Base-by-base conservation (phyloP, 1,140 invertebrate genomes). In the Rhyacophila brunnea region DNA sequence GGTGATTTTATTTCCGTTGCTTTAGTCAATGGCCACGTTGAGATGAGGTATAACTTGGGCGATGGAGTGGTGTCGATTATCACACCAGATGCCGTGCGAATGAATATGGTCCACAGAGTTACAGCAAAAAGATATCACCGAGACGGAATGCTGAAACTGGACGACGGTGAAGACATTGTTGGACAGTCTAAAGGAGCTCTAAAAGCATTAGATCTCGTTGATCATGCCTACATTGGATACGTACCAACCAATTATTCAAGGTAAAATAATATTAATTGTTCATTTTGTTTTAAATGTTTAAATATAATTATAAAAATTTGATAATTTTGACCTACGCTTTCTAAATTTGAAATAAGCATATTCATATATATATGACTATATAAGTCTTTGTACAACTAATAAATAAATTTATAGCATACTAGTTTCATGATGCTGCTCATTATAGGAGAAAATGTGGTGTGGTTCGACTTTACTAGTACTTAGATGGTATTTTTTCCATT, bases 1-100 rank as follows among this genome's bases (percentile, higher is more conserved):
- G 93, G 93, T 40, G 93, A 96, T 79, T 96, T 93, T 77, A 84
- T 96, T 58, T 92, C 92, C 10, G 74, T 96, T 34, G 87, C 92
- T 23, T 80, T 96, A 62, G 82, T 92, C 54, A 87, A 88, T 71
- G 87, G 91, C 82, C 89, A 82, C 74, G 77, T 83, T 64, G 81
- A 82, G 68, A 81, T 83, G 70, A 82, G 89, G 64, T 96, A 92
- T 75, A 92, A 95, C 77, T 81, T 95, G 17, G 93, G 93, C 13
- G 91, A 91, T 70, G 93, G 93, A 11, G 82, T 88, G 1, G 89
- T 92, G 19, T 73, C 89, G 10, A 78, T 96, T 14, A 82, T 82
- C 7, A 93, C 91, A 2, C 74, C 84, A 0, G 85, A 92, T 64
- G 85, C 83, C 65, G 83, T 96, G 1, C 80, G 83, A 7, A 79